Conservation (phyloP, 1,140 invertebrate species). For the Eufriesea mexicana region DNA sequence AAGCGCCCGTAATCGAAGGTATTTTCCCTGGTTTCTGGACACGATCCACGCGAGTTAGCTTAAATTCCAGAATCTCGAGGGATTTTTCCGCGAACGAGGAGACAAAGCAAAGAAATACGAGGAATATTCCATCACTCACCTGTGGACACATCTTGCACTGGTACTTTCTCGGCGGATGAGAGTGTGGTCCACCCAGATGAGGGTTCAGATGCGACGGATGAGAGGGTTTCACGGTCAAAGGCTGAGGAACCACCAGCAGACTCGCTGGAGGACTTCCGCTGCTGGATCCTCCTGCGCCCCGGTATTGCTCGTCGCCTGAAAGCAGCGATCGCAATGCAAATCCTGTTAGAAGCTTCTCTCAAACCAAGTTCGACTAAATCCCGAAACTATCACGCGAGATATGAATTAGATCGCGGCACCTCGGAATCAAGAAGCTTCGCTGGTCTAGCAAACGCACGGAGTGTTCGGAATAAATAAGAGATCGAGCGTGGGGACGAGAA, state of each 20-base stretch:
- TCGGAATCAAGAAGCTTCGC: no score
- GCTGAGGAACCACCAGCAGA: constrained; percentile 95
- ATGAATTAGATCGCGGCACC: neutral
- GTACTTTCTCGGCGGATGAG: constrained; percentile 89
- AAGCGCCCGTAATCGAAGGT: no score
- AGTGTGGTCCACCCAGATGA: constrained; percentile 79
- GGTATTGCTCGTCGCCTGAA: constrained; percentile 82
- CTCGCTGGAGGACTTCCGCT: constrained; percentile 81
- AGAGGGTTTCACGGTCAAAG: constrained; percentile 87
- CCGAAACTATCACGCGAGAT: neutral
- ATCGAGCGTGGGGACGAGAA: no score
- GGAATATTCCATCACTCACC: constrained; percentile 85
- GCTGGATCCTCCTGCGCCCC: constrained; percentile 82
- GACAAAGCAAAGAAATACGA: neutral
- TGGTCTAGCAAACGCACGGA: no score
- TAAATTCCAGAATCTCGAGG: no score
- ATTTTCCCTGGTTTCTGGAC: no score
- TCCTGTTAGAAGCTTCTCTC: neutral
- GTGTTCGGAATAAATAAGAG: no score
- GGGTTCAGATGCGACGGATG: constrained; percentile 80
- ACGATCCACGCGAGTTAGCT: no score
- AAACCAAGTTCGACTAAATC: neutral
- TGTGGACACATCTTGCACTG: constrained; percentile 99
- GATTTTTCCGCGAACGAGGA: no score
- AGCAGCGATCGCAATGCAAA: constrained; percentile 43